phyloP scores from a whole-genome alignment of 2,888 invertebrate genomes.

The Xiphydria camelus region DNA sequence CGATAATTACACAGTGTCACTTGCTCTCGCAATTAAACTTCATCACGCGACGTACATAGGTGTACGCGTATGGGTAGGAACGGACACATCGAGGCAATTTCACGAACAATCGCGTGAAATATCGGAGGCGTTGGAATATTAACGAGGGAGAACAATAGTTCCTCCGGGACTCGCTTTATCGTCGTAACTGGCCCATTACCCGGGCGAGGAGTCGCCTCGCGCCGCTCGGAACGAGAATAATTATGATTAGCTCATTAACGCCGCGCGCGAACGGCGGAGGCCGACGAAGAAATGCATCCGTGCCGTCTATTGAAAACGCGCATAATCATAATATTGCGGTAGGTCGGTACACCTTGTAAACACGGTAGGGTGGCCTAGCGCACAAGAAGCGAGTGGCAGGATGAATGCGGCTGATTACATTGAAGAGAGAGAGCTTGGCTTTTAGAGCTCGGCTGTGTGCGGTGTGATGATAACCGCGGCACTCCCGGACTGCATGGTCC shows the following conservation, averaged over 20 bases:
- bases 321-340: background rate
- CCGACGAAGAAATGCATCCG: background rate
- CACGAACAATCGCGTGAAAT: no score
- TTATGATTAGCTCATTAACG: background rate
- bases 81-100: no score
- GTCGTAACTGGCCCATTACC: no score
- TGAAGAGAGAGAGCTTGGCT: slow-evolving; percentile 28
- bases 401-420: slow-evolving; percentile 36
- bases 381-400: slow-evolving; percentile 31
- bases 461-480: background rate
- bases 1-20: no score
- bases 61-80: no score
- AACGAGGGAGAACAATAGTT: no score
- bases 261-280: background rate
- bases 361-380: slow-evolving; percentile 17
- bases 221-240: background rate
- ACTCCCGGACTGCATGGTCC: background rate
- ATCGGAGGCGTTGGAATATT: no score
- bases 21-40: no score
- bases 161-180: no score
- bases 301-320: background rate
- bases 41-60: no score
- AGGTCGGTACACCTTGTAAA: slow-evolving; percentile 5
- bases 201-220: no score
- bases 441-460: slow-evolving; percentile 15